Evolutionary conservation across 2,888 invertebrate species (phyloP).

Genomic region (Campoplex nolae): DNA sequence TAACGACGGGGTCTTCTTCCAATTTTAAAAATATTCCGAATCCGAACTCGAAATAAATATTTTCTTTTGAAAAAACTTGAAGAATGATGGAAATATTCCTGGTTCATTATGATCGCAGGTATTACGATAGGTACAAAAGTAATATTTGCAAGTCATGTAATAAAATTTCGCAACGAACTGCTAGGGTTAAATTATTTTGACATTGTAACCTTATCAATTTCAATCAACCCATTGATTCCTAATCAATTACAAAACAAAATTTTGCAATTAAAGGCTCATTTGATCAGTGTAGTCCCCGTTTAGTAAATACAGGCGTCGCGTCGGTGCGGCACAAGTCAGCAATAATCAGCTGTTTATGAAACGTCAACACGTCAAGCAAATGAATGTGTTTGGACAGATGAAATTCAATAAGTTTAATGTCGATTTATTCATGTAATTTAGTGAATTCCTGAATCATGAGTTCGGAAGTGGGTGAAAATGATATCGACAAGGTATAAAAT

Average conservation of each 20-base stretch:
- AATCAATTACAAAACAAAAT: no score
- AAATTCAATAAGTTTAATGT: background rate
- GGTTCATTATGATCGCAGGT: no score
- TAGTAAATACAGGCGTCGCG: background rate
- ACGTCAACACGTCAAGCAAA: slow-evolving; percentile 7
- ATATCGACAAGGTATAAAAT: slow-evolving; percentile 53
- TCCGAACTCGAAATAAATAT: no score
- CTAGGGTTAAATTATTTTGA: background rate
- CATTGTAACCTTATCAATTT: no score
- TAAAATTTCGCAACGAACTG: background rate
- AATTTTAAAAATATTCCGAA: no score
- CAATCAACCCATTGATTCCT: no score
- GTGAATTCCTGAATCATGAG: slow-evolving; percentile 35
- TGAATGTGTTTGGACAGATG: slow-evolving; percentile 1
- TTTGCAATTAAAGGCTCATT: background rate
- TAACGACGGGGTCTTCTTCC: no score
- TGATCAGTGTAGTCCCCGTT: background rate
- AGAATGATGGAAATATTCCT: no score
- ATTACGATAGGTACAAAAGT: no score
- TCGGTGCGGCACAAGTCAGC: background rate
- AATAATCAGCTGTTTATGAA: slow-evolving; percentile 48
- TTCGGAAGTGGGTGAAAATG: slow-evolving; percentile 47
- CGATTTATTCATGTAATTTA: slow-evolving; percentile 51
- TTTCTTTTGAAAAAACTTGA: no score
- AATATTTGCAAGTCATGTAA: no score